Evolutionary conservation across 2,888 invertebrate genomes (phyloP), one percentile per base, ranked within the genome.

Genomic region (Willowsia nigromaculata): DNA sequence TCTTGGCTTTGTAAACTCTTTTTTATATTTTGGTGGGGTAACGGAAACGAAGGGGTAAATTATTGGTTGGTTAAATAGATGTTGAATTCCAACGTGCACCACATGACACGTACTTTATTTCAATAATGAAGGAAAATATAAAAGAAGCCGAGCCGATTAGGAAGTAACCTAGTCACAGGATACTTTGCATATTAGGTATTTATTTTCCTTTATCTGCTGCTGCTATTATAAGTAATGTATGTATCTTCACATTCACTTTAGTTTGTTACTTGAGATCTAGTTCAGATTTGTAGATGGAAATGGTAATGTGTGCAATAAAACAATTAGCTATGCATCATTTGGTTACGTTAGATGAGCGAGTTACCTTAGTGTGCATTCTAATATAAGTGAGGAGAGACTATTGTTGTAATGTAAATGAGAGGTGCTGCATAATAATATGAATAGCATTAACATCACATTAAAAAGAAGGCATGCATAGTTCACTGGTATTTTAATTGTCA

Each of bases 221-320:
- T n/a, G n/a, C n/a, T n/a, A n/a, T n/a, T n/a, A n/a, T n/a, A n/a
- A n/a, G n/a, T n/a, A n/a, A n/a, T n/a, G 13, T 43, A 9, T 43
- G 11, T 43, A 43, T 43, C 11, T 43, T 43, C 13, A 43, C n/a
- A n/a, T n/a, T 43, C 43, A 43, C 1, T 9, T 13, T 1, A 43
- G 43, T 13, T 3, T 43, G n/a, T n/a, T n/a, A n/a, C 43, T 43
- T 25, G 62, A 62, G 62, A 62, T 62, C 62, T 62, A 62, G 62
- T 62, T 62, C 62, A 62, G 27, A 62, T 30, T 27, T 62, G 22
- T 56, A 56, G 56, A 0, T 25, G 62, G 7, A 15, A 33, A n/a
- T 30, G 56, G 56, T 25, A 56, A 22, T 71, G n/a, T n/a, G n/a
- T n/a, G 40, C 43, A 71, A 40, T 71, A 71, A 71, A 40, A 71